Base-by-base conservation (phyloP, 2,797 vertebrate species). In the Alca torda region DNA sequence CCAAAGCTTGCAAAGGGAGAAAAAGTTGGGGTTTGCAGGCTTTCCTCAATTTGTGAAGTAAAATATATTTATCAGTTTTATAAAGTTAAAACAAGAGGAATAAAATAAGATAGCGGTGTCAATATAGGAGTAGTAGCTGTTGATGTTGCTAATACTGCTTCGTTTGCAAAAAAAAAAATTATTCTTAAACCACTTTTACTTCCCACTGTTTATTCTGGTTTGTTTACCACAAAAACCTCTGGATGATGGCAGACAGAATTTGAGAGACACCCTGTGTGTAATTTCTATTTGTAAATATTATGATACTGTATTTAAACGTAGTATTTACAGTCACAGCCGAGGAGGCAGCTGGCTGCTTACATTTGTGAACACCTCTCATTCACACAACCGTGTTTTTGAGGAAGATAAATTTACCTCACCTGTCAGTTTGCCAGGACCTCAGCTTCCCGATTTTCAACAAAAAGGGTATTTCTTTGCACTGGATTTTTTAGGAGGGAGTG, bases 261-360 rank as follows among this genome's bases (percentile, higher is more conserved):
- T 77, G 56, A 89, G 78, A 84, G 60, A 24, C 60, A 60, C 4
- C 1, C 25, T 67, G 28, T 74, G 35, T 82, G 41, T 87, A 68
- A 84, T 87, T 93, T 72, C 33, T 81, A 3, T 63, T 70, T 64
- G 73, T 84, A 93, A 91, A 93, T 93, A 75, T 91, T 84, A 76
- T 75, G 72, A 57, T 87, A 85, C 78, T 73, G 25, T 57, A 63
- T 90, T 89, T 94, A 91, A 95, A 78, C 13, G 11, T 21, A 43
- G 17, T 78, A 54, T 89, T 93, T 83, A 64, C 19, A 33, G 39
- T 65, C 39, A 43, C 37, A 61, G 61, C 23, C 1, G 0, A 48
- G 53, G 60, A 84, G 65, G 64, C 57, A 80, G 69, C 64, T 85
- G 94, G 41, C 65, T 24, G 6, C 61, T 85, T 23, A 14, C 57